These are phyloP conservation scores for Trachemys scripta DNA, from an alignment of 2,113 vertebrate genomes.

Conservation along the genomic window DNA sequence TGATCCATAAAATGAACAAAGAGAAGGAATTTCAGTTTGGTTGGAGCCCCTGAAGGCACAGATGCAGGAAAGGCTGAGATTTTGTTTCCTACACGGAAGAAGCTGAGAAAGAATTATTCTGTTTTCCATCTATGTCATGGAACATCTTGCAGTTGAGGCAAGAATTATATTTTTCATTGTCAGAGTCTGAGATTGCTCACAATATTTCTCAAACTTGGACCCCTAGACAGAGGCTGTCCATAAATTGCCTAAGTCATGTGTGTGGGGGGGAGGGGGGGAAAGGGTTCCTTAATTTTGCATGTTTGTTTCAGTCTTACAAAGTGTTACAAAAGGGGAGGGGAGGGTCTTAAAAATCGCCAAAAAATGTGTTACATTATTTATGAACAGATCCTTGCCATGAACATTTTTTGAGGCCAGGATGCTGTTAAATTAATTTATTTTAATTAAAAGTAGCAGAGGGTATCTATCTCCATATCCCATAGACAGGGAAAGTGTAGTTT, in stretches of 20 bases:
- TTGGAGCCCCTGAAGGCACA: background rate
- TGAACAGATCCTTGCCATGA: too few species aligned
- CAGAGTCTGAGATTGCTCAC: background rate
- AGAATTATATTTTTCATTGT: background rate
- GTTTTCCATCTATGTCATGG: background rate
- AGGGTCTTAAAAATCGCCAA: too few species aligned
- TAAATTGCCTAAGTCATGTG: background rate
- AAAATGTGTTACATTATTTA: too few species aligned
- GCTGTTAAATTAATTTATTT: too few species aligned
- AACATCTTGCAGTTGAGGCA: background rate
- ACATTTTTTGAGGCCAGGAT: background rate
- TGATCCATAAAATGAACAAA: background rate
- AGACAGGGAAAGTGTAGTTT: background rate
- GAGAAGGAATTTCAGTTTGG: background rate
- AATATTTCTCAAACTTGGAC: background rate
- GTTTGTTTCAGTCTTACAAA: too few species aligned
- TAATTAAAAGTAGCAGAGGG: background rate
- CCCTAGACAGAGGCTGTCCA: too few species aligned
- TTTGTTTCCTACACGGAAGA: background rate
- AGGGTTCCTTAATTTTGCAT: too few species aligned
- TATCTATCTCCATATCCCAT: background rate
- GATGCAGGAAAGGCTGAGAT: background rate
- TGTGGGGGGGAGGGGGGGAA: rapidly evolving
- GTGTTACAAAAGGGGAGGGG: too few species aligned
- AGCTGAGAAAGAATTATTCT: background rate